Conservation (phyloP, 2,888 invertebrate genomes). For the Anaspis maculata region DNA sequence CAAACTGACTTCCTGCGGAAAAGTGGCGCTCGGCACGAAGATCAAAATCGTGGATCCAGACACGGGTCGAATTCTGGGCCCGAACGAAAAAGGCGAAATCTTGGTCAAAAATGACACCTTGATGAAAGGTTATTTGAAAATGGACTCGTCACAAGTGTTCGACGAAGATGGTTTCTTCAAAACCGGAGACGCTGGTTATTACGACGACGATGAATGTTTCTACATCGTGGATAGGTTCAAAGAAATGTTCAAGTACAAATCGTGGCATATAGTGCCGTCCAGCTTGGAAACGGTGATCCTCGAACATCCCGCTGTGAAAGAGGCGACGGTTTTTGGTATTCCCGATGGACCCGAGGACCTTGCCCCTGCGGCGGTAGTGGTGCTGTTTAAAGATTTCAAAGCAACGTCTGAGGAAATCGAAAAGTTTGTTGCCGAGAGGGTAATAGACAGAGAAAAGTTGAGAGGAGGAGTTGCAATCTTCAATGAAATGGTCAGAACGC, state of each 20-base stretch:
- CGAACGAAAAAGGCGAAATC: background rate
- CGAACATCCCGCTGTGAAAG: conserved; percentile 60
- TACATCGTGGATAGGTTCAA: too few relatives aligned
- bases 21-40: background rate
- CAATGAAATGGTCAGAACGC: conserved; percentile 23
- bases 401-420: conserved; percentile 14
- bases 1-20: background rate
- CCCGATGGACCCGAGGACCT: conserved; percentile 45
- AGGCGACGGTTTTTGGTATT: conserved; percentile 73
- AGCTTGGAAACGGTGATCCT: conserved; percentile 66
- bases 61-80: background rate
- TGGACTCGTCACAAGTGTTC: background rate
- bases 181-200: conserved; percentile 45
- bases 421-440: conserved; percentile 19
- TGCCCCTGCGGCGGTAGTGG: conserved; percentile 21
- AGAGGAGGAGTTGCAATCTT: conserved; percentile 26
- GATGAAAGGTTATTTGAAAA: background rate
- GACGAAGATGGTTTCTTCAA: conserved; percentile 37
- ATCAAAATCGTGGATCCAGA: background rate
- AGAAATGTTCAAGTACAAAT: conserved; percentile 43
- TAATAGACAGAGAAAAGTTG: conserved; percentile 23
- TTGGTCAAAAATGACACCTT: background rate
- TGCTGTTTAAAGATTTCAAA: conserved; percentile 1
- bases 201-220: conserved; percentile 44
- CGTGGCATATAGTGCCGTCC: conserved; percentile 58